phyloP scores from a whole-genome alignment of 1,140 invertebrate species.

The Chrysomallon squamiferum region DNA sequence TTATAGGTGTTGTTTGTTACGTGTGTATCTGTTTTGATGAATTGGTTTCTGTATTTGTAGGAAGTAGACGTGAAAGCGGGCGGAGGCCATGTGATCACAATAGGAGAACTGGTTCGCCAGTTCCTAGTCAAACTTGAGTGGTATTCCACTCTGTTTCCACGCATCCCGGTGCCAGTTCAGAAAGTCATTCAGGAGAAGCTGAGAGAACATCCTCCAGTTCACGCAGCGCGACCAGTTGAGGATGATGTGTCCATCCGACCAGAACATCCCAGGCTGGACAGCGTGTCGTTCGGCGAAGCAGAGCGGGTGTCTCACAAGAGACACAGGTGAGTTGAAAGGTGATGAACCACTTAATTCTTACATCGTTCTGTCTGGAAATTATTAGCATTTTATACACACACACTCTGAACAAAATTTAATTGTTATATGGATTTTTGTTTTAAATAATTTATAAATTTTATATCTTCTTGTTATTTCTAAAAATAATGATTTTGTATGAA shows the following conservation, averaged over 20 bases:
- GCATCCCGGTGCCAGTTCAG: constrained; percentile 99
- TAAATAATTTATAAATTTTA: not conserved
- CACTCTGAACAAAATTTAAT: not conserved
- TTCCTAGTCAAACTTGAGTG: constrained; percentile 93
- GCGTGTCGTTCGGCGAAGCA: constrained; percentile 68
- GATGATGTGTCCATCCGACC: constrained; percentile 15
- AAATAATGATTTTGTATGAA: not conserved
- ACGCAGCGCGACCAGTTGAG: not conserved
- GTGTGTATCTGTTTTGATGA: too few relatives aligned
- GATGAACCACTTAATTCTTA: not conserved
- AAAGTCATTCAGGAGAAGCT: constrained; percentile 66
- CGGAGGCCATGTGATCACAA: constrained; percentile 91
- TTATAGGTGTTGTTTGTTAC: too few relatives aligned
- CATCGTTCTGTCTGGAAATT: not conserved
- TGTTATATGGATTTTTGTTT: not conserved
- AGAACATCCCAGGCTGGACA: constrained; percentile 65
- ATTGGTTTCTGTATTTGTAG: constrained; percentile 59
- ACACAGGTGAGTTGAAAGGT: constrained; percentile 7
- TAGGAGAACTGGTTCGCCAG: constrained; percentile 91
- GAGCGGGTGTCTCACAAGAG: constrained; percentile 39
- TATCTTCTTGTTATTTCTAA: not conserved
- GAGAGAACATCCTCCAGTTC: constrained; percentile 25
- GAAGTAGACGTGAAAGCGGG: constrained; percentile 97
- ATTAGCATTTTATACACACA: not conserved
- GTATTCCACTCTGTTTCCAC: constrained; percentile 96